These are phyloP conservation scores for Plumapathes pennacea DNA, from an alignment of 92 coral and sea anemone species.

Conservation along the genomic window DNA sequence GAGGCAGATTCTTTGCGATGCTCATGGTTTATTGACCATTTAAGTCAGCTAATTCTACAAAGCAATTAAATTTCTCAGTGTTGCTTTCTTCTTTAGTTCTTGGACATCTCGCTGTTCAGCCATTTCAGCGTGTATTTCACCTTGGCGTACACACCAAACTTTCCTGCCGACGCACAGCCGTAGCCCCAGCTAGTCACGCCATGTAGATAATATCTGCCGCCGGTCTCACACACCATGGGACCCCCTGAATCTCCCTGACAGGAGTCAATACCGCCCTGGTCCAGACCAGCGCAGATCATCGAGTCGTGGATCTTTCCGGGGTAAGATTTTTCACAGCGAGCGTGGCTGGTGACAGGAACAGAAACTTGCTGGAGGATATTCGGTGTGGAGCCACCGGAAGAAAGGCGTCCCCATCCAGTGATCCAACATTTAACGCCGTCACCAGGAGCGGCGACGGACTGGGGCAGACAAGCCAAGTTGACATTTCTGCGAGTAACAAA, in stretches of 20 bases:
- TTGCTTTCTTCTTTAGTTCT: not conserved
- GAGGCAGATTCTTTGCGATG: no score
- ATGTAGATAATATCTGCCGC: conserved; percentile 8
- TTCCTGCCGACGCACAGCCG: conserved; percentile 11
- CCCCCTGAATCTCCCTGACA: conserved; percentile 45
- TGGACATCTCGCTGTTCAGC: conserved; percentile 5
- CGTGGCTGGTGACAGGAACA: conserved; percentile 16
- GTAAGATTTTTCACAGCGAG: not conserved
- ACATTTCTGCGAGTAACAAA: no score
- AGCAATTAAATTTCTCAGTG: no score
- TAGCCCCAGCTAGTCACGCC: conserved; percentile 39
- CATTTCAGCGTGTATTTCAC: not conserved
- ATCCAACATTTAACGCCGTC: conserved; percentile 10
- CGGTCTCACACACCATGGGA: conserved; percentile 21
- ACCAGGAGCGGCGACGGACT: not conserved
- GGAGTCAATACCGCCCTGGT: conserved; percentile 21
- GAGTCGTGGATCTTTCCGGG: conserved; percentile 3
- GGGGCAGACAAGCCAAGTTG: conserved; percentile 19
- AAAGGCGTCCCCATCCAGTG: conserved; percentile 30
- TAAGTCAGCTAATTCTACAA: no score
- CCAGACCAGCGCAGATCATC: conserved; percentile 33
- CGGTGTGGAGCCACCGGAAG: conserved; percentile 8
- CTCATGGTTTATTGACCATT: no score
- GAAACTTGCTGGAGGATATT: conserved; percentile 5
- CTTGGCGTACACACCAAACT: conserved; percentile 28